Evolutionary conservation across 1,140 invertebrate species (phyloP), one percentile per base, ranked within the genome.

Genomic region (Microplitis demolitor): DNA sequence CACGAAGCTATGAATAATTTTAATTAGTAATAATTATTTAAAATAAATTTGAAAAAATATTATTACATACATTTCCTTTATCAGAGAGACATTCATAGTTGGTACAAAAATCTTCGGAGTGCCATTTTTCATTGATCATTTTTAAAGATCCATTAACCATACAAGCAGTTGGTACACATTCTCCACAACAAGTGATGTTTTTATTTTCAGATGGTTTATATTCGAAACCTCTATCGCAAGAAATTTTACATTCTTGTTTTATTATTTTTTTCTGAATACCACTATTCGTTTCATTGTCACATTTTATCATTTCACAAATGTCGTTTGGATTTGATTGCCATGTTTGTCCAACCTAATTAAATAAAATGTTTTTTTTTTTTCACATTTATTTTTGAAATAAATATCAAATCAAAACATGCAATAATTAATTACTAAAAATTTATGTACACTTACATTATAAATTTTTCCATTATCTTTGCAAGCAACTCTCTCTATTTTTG

Each of bases 151-250:
- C 90, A 61, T 89, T 85, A 9, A 90, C 82, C 0, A 92, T 86
- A 77, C 93, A 94, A 13, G 88, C 89, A 4, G 89, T 83, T 53
- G 89, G 88, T 37, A 88, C 73, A 77, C 93, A 94, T 31, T 87
- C 83, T 4, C 93, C 93, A 74, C 93, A 94, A 75, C 93, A 94
- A 70, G 87, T 79, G 2, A 80, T 77, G 11, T 84, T 86, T 13
- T 77, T 81, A 35, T 81, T 37, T 0, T 76, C 58, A 1, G 85
- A 75, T 4, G 84, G 71, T 62, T 75, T 71, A 61, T 90, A 90
- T 64, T 85, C 78, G 62, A 75, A 88, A 0, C 88, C 88, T 66
- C 78, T 63, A 11, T 84, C 80, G 37, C 85, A 88, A 6, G 66
- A 39, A 9, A 37, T 75, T 34, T 75, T 45, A 51, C 84, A 87